Conservation (phyloP, 1,140 invertebrate genomes). For the Euura saliciscinereae region DNA sequence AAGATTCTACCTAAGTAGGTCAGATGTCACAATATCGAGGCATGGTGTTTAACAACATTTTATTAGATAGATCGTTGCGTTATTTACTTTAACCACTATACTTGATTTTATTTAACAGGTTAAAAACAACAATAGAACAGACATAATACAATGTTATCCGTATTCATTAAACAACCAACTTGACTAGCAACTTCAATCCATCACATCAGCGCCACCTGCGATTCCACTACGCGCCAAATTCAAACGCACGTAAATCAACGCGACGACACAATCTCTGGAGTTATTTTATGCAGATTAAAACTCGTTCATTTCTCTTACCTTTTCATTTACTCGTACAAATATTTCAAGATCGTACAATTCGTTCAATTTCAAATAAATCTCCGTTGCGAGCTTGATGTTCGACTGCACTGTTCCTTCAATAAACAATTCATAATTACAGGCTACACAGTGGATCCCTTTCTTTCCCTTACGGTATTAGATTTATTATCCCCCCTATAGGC, state of each 20-base stretch:
- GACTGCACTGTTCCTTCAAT: too few relatives aligned
- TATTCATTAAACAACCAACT: conserved; percentile 43
- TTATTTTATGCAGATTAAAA: neutral
- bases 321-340: neutral
- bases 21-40: conserved; percentile 40
- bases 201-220: conserved; percentile 25
- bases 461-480: too few relatives aligned
- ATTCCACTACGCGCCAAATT: conserved; percentile 27
- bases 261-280: neutral
- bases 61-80: conserved; percentile 39
- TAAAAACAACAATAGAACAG: conserved; percentile 33
- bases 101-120: conserved; percentile 38
- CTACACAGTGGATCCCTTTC: too few relatives aligned
- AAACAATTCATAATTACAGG: too few relatives aligned
- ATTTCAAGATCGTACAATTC: too few relatives aligned
- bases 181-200: conserved; percentile 40
- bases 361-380: too few relatives aligned
- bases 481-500: too few relatives aligned
- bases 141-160: conserved; percentile 39
- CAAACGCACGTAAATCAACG: conserved; percentile 19
- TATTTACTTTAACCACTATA: conserved; percentile 41
- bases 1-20: conserved; percentile 38
- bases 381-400: too few relatives aligned
- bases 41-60: conserved; percentile 32
- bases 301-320: neutral